Conservation (phyloP, 1,140 invertebrate species). For the Drosophila ogumai region DNA sequence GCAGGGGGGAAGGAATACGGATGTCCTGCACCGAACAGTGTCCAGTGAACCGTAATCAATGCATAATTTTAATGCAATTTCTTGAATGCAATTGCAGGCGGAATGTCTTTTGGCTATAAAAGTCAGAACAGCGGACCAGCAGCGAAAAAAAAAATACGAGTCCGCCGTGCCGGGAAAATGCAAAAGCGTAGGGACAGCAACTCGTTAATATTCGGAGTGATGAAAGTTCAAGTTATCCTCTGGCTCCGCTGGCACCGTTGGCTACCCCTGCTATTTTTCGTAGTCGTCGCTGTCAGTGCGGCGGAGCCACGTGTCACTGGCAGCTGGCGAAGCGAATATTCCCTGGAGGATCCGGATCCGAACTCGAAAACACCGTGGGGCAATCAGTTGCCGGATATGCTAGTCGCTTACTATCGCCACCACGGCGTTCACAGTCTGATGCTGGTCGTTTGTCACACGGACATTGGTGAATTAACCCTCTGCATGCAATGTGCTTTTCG, state of each 20-base stretch:
- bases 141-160: conserved; percentile 21
- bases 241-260: conserved; percentile 9
- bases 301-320: conserved; percentile 57
- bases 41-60: conserved; percentile 64
- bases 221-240: conserved; percentile 33
- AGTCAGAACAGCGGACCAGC: conserved; percentile 25
- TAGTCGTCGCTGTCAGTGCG: conserved; percentile 41
- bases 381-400: conserved; percentile 82
- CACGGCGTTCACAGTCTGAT: conserved; percentile 77
- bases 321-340: conserved; percentile 55
- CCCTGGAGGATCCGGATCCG: conserved; percentile 18
- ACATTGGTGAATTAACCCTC: conserved; percentile 70
- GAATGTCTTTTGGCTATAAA: conserved; percentile 63
- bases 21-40: conserved; percentile 6
- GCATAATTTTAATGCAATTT: conserved; percentile 73
- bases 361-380: conserved; percentile 50
- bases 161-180: conserved; percentile 23
- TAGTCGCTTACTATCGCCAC: conserved; percentile 79
- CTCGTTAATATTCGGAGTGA: conserved; percentile 72
- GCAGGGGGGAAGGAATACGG: not conserved
- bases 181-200: conserved; percentile 52
- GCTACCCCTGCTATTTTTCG: conserved; percentile 32
- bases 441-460: conserved; percentile 77
- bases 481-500: conserved; percentile 42
- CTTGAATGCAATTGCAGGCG: conserved; percentile 61